phyloP scores from a whole-genome alignment of 1,140 invertebrate genomes.

The Brachionus sp. region DNA sequence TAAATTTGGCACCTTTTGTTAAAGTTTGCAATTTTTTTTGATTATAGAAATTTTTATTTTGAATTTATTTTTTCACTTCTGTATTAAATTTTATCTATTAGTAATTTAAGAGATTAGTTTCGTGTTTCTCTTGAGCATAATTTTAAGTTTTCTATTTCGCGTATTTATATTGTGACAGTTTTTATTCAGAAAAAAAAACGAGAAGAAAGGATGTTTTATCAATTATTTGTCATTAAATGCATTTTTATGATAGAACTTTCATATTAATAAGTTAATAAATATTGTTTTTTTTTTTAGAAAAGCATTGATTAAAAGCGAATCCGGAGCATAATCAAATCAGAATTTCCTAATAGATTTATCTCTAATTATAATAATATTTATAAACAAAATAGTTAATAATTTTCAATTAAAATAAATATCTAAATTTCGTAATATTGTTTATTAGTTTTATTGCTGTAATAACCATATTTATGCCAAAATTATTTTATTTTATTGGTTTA shows the following conservation, averaged over 20 bases:
- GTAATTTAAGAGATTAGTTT: neutral
- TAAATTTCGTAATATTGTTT: neutral
- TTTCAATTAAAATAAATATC: neutral
- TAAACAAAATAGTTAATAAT: neutral
- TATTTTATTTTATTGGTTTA: neutral
- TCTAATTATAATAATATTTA: conserved; percentile 13
- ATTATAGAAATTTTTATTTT: neutral
- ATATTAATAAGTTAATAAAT: neutral
- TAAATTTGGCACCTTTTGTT: neutral
- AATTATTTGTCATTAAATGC: neutral
- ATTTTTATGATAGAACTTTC: neutral
- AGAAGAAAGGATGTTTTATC: neutral
- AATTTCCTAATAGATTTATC: neutral
- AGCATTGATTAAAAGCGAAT: neutral
- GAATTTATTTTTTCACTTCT: neutral
- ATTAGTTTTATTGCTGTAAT: neutral
- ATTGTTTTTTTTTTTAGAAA: neutral
- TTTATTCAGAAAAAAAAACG: neutral
- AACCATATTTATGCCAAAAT: conserved; percentile 3
- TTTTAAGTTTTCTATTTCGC: neutral
- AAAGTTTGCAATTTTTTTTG: neutral
- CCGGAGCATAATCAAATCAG: neutral
- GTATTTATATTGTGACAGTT: neutral
- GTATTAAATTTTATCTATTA: neutral
- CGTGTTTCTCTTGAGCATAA: neutral